A percentile compares a stretch with the other conserved stretches of the same genome.
Conservation (phyloP, 2,888 invertebrate species). For the Mythimna vitellina region DNA sequence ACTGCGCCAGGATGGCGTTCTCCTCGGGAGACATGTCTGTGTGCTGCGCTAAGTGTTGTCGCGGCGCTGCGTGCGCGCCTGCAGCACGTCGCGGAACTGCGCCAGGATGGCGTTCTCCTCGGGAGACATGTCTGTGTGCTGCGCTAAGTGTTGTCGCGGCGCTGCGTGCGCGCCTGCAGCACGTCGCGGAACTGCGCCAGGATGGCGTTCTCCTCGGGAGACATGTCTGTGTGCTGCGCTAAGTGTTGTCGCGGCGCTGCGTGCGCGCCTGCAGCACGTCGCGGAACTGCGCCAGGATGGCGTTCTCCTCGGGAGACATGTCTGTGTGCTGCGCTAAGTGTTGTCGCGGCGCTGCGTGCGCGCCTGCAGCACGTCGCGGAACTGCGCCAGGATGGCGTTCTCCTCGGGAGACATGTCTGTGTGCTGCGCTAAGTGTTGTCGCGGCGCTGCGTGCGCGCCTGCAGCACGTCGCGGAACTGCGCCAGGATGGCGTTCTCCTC, state of each 20-base stretch:
- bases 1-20: constrained; percentile 98
- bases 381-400: constrained; percentile 98
- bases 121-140: no score
- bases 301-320: constrained; percentile 92
- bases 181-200: constrained; percentile 98
- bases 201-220: constrained; percentile 95
- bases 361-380: constrained; percentile 94
- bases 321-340: constrained; percentile 52
- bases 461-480: constrained; percentile 96
- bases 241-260: constrained; percentile 69
- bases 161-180: constrained; percentile 78
- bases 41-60: constrained; percentile 62
- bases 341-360: constrained; percentile 71
- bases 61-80: constrained; percentile 72
- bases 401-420: no score
- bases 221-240: constrained; percentile 31
- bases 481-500: constrained; percentile 97
- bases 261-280: constrained; percentile 92
- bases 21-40: constrained; percentile 84
- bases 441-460: constrained; percentile 72
- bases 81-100: constrained; percentile 96
- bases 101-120: constrained; percentile 97
- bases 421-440: constrained; percentile 68
- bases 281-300: constrained; percentile 98
- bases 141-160: constrained; percentile 68